These are phyloP conservation scores for Rhineura floridana DNA, from an alignment of 2,113 vertebrate genomes.

Conservation along the genomic window DNA sequence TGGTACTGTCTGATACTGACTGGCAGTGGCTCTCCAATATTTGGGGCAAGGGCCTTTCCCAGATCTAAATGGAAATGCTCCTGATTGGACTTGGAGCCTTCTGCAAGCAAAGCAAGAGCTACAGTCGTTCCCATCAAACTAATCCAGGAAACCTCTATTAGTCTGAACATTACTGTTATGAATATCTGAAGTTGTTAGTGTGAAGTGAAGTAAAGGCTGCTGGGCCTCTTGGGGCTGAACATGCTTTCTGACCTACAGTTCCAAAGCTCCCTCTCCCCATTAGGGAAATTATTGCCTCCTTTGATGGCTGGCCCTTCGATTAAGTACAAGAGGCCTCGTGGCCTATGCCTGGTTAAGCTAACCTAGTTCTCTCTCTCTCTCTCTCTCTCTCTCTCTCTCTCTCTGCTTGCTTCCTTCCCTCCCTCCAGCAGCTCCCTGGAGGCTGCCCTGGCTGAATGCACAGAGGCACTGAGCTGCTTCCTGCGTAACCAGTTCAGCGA, in stretches of 20 bases:
- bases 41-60: too few species aligned
- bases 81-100: too few species aligned
- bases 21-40: too few species aligned
- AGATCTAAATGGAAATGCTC: too few species aligned
- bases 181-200: neutral
- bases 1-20: too few species aligned
- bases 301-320: neutral
- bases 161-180: too few species aligned
- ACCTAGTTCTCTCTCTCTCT: neutral
- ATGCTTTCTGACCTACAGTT: neutral
- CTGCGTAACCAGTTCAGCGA: slow-evolving; percentile 88
- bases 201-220: neutral
- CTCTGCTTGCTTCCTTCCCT: too few species aligned
- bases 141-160: too few species aligned
- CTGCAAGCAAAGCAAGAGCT: too few species aligned
- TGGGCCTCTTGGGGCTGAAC: neutral
- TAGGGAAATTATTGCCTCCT: neutral
- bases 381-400: neutral
- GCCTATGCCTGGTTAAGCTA: neutral
- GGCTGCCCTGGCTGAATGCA: slow-evolving; percentile 86
- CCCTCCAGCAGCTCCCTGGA: slow-evolving; percentile 69
- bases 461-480: slow-evolving; percentile 87
- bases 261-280: too few species aligned
- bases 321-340: neutral
- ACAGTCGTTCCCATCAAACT: too few species aligned